Percentiles rank a stretch among this genome's conserved stretches.
These are phyloP conservation scores for Gymnocypris eckloni DNA, from an alignment of 2,797 vertebrate genomes.

Conservation along the genomic window DNA sequence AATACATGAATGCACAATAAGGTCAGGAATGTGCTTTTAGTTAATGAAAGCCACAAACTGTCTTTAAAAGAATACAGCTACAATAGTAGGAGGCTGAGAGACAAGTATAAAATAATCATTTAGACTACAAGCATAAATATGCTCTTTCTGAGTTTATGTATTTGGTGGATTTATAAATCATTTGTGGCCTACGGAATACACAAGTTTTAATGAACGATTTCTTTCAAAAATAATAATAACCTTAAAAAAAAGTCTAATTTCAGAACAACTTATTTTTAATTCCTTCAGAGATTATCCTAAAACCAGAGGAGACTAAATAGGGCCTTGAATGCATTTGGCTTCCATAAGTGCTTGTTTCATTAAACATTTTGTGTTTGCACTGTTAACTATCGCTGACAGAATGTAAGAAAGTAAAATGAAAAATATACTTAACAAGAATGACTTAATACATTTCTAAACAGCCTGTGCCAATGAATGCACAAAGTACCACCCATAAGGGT, in stretches of 20 bases:
- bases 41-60: slow-evolving; percentile 47
- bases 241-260: slow-evolving; percentile 12
- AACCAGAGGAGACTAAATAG: background rate
- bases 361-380: slow-evolving; percentile 31
- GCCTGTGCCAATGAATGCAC: background rate
- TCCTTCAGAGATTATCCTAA: slow-evolving; percentile 26
- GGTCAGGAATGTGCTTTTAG: background rate
- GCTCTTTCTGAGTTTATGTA: slow-evolving; percentile 2
- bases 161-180: slow-evolving; percentile 44
- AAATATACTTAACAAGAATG: slow-evolving; percentile 27
- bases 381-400: slow-evolving; percentile 33
- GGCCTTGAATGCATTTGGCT: slow-evolving; percentile 21
- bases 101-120: slow-evolving; percentile 30
- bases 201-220: slow-evolving; percentile 41
- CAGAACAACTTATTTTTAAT: slow-evolving; percentile 21
- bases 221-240: background rate
- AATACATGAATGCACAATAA: background rate
- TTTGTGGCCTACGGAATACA: slow-evolving; percentile 9
- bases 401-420: slow-evolving; percentile 14
- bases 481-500: background rate
- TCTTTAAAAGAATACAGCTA: slow-evolving; percentile 50
- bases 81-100: slow-evolving; percentile 37
- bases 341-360: background rate
- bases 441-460: slow-evolving; percentile 12
- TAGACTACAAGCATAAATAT: background rate